A percentile compares a stretch with the other conserved stretches of the same genome.
phyloP scores from a whole-genome alignment of 1,140 invertebrate genomes.

The Nebria ingens region DNA sequence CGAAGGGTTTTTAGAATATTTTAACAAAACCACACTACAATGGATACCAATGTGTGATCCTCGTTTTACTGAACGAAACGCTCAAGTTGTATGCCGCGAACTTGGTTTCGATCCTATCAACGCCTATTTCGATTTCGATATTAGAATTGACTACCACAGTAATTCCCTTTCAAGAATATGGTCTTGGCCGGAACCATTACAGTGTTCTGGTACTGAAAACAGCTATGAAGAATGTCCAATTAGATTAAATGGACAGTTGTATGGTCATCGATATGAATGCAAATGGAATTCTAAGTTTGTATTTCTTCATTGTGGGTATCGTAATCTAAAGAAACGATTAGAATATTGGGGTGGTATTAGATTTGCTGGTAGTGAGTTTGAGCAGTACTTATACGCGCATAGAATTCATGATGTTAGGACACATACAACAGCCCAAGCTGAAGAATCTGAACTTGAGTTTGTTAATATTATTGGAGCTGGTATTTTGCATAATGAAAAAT shows the following conservation, averaged over 20 bases:
- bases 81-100: conserved; percentile 89
- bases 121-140: conserved; percentile 70
- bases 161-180: conserved; percentile 75
- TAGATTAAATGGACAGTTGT: conserved; percentile 78
- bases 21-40: conserved; percentile 87
- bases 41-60: conserved; percentile 96
- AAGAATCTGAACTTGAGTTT: conserved; percentile 69
- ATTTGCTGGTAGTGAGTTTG: conserved; percentile 82
- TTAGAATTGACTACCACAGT: conserved; percentile 72
- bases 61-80: conserved; percentile 88
- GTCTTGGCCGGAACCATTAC: conserved; percentile 90
- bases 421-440: conserved; percentile 51
- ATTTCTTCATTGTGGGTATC: conserved; percentile 83
- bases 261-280: conserved; percentile 73
- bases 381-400: conserved; percentile 72
- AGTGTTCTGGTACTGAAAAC: conserved; percentile 75
- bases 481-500: conserved; percentile 90
- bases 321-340: conserved; percentile 53
- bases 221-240: conserved; percentile 79
- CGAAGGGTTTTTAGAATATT: conserved; percentile 88
- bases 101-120: conserved; percentile 85
- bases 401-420: conserved; percentile 70
- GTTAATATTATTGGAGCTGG: conserved; percentile 91
- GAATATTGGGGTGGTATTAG: conserved; percentile 96
- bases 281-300: conserved; percentile 84